phyloP scores from a whole-genome alignment of 2,113 vertebrate species.

The Gymnobelideus leadbeateri region DNA sequence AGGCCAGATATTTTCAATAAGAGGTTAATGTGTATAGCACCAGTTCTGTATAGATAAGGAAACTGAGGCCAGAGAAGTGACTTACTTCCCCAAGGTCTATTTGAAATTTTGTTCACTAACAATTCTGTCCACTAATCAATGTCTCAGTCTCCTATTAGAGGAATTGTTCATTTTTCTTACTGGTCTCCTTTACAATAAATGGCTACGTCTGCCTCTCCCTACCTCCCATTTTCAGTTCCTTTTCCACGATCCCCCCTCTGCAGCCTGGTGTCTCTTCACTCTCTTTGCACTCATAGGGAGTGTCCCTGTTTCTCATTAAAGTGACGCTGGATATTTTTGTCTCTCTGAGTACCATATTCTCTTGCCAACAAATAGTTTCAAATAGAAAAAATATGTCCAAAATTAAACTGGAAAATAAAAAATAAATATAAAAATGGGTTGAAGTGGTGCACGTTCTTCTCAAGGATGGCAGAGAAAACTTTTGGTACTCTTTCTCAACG shows the following conservation, averaged over 20 bases:
- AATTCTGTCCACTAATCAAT: not conserved
- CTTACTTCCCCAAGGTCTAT: not conserved
- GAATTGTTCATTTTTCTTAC: not conserved
- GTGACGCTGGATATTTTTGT: slow-evolving; percentile 70
- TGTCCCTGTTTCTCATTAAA: slow-evolving; percentile 76
- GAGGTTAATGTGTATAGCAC: not conserved
- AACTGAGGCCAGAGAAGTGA: not conserved
- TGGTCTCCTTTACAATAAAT: not conserved
- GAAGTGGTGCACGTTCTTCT: not conserved
- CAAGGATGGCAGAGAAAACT: not conserved
- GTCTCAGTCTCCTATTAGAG: not conserved
- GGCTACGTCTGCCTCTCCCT: not conserved
- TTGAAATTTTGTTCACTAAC: not conserved
- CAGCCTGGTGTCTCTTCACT: not conserved
- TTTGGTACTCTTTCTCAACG: not conserved
- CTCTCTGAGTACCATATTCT: slow-evolving; percentile 67
- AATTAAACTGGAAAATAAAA: slow-evolving; percentile 73
- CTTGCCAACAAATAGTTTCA: slow-evolving; percentile 78
- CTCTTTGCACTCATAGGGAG: slow-evolving; percentile 20
- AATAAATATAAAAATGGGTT: slow-evolving; percentile 51
- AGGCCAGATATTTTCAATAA: not conserved
- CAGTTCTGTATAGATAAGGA: not conserved
- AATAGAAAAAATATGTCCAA: slow-evolving; percentile 74
- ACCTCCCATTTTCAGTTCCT: not conserved
- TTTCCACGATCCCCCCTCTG: not conserved